Percentiles rank a stretch among this genome's conserved stretches.
These are phyloP conservation scores for human (Homo sapiens) DNA, from an alignment of 2,113 vertebrate genomes.

Conservation along the genomic window DNA sequence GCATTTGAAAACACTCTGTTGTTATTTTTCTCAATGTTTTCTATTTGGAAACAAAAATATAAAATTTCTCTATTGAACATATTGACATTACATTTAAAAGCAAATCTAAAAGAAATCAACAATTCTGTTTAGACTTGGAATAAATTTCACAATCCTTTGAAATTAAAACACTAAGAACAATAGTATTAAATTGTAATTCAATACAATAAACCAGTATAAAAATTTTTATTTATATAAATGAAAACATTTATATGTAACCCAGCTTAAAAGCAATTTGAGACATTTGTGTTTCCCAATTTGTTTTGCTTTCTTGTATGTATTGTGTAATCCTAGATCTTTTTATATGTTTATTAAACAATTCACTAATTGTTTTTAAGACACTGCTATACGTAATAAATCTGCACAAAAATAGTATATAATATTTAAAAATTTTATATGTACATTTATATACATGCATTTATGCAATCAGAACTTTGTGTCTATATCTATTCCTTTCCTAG, in stretches of 20 bases:
- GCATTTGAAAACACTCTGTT: slow-evolving; percentile 11
- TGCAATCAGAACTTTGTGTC: background rate
- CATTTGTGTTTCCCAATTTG: background rate
- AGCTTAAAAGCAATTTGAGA: slow-evolving; percentile 12
- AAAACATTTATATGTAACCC: slow-evolving; percentile 5
- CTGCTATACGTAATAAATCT: background rate
- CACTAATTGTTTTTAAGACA: background rate
- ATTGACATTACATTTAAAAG: slow-evolving; percentile 26
- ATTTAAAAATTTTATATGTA: background rate
- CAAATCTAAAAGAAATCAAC: slow-evolving; percentile 38
- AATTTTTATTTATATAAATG: slow-evolving; percentile 35
- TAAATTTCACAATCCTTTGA: slow-evolving; percentile 13
- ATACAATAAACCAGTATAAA: background rate
- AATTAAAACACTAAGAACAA: slow-evolving; percentile 52
- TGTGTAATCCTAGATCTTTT: background rate
- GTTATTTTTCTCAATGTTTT: slow-evolving; percentile 33
- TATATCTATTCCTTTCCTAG: background rate
- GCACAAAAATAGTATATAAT: background rate
- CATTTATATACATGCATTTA: background rate
- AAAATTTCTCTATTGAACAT: slow-evolving; percentile 38
- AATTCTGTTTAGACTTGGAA: slow-evolving; percentile 18
- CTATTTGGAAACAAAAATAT: slow-evolving; percentile 45
- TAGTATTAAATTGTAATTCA: background rate
- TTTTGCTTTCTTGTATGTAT: slow-evolving; percentile 4
- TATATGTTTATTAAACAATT: background rate